Percentiles rank a stretch among this genome's conserved stretches.
Evolutionary conservation across 2,113 vertebrate species (phyloP).

Genomic region (Heterochromis multidens): DNA sequence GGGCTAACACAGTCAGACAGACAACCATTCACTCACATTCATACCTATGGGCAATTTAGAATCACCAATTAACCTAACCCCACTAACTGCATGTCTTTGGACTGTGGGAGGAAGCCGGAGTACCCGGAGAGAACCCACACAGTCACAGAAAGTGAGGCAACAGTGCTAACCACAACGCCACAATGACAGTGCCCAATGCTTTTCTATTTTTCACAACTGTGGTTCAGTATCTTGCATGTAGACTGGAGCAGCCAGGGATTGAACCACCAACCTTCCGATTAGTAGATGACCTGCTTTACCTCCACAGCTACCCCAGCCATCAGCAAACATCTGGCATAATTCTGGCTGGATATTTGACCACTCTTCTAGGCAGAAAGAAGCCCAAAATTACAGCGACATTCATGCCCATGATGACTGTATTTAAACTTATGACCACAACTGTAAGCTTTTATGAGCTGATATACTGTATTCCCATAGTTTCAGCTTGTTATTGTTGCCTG

Average conservation of each 20-base stretch:
- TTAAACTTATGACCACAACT: background rate
- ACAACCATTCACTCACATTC: too few species aligned
- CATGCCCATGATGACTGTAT: background rate
- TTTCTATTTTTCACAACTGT: too few species aligned
- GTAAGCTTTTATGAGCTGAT: background rate
- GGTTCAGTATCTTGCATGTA: background rate
- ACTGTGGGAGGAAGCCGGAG: too few species aligned
- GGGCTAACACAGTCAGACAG: too few species aligned
- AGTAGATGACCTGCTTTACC: background rate
- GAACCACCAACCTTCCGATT: background rate
- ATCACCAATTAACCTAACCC: too few species aligned
- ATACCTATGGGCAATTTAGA: too few species aligned
- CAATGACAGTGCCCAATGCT: too few species aligned
- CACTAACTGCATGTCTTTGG: too few species aligned
- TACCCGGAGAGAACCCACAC: too few species aligned
- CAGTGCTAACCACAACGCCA: too few species aligned
- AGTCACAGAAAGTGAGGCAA: too few species aligned
- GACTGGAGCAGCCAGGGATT: background rate
- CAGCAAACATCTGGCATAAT: background rate
- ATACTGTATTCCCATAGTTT: background rate
- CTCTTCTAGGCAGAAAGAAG: background rate
- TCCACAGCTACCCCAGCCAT: background rate
- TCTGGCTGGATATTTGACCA: background rate
- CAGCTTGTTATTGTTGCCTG: background rate
- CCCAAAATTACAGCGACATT: background rate